Percentiles rank a stretch among this genome's conserved stretches.
phyloP scores from a whole-genome alignment of 2,113 vertebrate species.

The Sphyrna mokarran region DNA sequence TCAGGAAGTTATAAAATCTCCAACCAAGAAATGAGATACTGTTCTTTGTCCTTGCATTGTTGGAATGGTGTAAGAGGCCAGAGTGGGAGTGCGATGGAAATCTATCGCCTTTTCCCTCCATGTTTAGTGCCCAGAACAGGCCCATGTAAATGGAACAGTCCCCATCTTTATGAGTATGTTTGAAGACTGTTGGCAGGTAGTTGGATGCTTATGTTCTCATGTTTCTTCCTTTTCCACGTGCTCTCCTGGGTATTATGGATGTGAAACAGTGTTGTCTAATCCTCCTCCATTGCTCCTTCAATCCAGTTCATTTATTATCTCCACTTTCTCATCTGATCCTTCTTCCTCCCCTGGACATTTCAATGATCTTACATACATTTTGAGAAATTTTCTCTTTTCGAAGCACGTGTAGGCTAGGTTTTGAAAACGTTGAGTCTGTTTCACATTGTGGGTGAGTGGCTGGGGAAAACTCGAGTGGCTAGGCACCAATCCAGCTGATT shows the following conservation, averaged over 20 bases:
- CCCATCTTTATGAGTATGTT: not conserved
- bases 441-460: conserved; percentile 19
- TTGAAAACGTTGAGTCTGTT: conserved; percentile 25
- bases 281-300: not conserved
- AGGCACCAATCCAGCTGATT: conserved; percentile 19
- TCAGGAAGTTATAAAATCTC: not conserved
- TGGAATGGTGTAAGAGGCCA: not conserved
- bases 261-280: not conserved
- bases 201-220: not conserved
- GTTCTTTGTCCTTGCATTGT: not conserved
- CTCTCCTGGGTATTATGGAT: not conserved
- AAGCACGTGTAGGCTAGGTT: not conserved
- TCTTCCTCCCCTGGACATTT: not conserved
- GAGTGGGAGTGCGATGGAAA: not conserved
- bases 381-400: not conserved
- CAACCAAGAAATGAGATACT: not conserved
- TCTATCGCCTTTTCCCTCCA: not conserved
- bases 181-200: not conserved
- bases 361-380: not conserved
- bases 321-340: not conserved
- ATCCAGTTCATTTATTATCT: not conserved
- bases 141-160: not conserved
- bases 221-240: not conserved
- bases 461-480: not conserved
- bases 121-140: not conserved